A percentile compares a stretch with the other conserved stretches of the same genome.
These are phyloP conservation scores for Drosophila tripunctata DNA, from an alignment of 2,888 invertebrate genomes.

Conservation along the genomic window DNA sequence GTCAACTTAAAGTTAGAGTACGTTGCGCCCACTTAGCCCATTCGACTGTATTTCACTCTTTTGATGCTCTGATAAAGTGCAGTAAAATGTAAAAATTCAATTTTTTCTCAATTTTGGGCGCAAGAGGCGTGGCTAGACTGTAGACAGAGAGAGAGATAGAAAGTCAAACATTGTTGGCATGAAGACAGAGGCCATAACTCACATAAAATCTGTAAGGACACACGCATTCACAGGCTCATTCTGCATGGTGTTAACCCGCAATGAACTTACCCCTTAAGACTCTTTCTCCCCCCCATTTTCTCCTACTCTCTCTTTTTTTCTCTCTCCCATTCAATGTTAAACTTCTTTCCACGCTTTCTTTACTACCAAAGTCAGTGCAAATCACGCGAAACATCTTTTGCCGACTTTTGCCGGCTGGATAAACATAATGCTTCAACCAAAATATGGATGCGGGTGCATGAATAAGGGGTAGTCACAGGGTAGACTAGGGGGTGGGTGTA, in stretches of 20 bases:
- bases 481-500: not conserved
- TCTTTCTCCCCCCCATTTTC: not conserved
- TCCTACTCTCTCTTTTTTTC: not conserved
- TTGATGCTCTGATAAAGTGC: constrained; percentile 57
- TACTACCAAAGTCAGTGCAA: constrained; percentile 41
- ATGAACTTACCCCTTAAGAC: constrained; percentile 54
- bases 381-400: constrained; percentile 78
- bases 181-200: constrained; percentile 63
- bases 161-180: constrained; percentile 54
- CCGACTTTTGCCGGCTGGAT: constrained; percentile 75
- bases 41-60: not conserved
- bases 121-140: constrained; percentile 28
- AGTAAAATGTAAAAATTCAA: constrained; percentile 76
- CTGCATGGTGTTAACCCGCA: constrained; percentile 71
- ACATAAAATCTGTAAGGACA: constrained; percentile 75
- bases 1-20: constrained; percentile 50
- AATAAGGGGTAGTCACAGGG: not conserved
- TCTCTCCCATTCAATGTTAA: not conserved
- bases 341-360: not conserved
- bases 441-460: not conserved
- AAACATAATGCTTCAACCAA: constrained; percentile 64
- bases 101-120: constrained; percentile 64
- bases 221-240: constrained; percentile 67
- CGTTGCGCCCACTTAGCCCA: not conserved
- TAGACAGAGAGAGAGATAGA: not conserved